These are phyloP conservation scores for Cnemophilus loriae DNA, from an alignment of 2,113 vertebrate genomes.

Conservation along the genomic window DNA sequence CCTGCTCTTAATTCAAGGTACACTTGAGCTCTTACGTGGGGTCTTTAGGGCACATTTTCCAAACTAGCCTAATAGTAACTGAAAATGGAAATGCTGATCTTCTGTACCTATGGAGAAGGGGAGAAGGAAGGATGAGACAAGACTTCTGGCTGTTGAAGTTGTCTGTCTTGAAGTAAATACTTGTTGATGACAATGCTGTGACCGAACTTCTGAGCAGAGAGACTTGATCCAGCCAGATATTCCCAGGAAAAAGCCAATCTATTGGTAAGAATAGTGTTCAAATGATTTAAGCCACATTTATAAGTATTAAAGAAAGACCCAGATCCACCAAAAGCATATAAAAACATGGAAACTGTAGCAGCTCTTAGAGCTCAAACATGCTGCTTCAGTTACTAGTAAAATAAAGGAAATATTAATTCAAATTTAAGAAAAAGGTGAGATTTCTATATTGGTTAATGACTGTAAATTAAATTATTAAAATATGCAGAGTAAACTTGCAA, in stretches of 20 bases:
- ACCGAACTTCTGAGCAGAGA: not conserved
- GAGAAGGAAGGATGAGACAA: not conserved
- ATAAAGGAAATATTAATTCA: not conserved
- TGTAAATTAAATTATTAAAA: not conserved
- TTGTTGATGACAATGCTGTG: rapidly evolving
- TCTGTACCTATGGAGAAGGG: not conserved
- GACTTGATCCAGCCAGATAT: not conserved
- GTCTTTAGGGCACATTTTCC: not conserved
- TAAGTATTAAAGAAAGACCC: not conserved
- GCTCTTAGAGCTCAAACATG: not conserved
- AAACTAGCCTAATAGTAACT: not conserved
- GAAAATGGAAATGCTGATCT: not conserved
- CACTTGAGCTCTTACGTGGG: not conserved
- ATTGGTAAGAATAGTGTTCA: not conserved
- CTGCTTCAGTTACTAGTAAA: not conserved
- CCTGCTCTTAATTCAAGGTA: not conserved
- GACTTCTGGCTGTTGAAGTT: not conserved
- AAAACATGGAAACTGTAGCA: not conserved
- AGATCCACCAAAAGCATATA: not conserved
- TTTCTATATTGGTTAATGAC: not conserved
- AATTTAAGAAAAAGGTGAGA: not conserved
- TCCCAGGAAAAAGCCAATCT: not conserved
- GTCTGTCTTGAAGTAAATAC: not conserved
- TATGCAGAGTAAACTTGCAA: not conserved
- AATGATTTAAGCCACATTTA: not conserved